These are phyloP conservation scores for Agrotis clavis DNA, from an alignment of 2,888 invertebrate genomes.

Conservation along the genomic window DNA sequence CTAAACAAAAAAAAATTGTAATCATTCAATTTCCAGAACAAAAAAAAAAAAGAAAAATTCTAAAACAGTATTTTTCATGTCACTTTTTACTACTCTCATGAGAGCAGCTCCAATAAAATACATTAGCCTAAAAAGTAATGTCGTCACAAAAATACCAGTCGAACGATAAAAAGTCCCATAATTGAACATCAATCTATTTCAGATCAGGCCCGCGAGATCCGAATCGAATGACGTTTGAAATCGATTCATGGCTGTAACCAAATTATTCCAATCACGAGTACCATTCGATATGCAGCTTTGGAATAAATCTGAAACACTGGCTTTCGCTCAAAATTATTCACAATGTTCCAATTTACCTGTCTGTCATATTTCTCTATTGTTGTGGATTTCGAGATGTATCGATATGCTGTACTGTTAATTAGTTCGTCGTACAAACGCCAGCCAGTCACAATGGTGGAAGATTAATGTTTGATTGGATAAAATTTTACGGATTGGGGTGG, in stretches of 20 bases:
- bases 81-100: not conserved
- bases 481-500: no score
- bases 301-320: constrained; percentile 41
- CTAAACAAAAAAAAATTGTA: no score
- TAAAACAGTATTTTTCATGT: not conserved
- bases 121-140: constrained; percentile 9
- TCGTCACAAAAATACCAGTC: constrained; percentile 27
- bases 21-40: not conserved
- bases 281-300: constrained; percentile 44
- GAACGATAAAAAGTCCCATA: constrained; percentile 48
- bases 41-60: not conserved
- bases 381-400: not conserved
- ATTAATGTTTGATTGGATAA: no score
- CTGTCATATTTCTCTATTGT: constrained; percentile 1
- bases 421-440: no score
- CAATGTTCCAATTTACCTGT: constrained; percentile 26
- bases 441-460: no score
- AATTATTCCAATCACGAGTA: constrained; percentile 53
- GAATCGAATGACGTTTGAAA: constrained; percentile 61
- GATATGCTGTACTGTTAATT: not conserved
- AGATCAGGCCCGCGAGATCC: constrained; percentile 53
- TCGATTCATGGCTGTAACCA: constrained; percentile 54
- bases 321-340: constrained; percentile 9
- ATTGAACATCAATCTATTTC: constrained; percentile 61
- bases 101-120: constrained; percentile 21